Evolutionary conservation across 2,113 vertebrate genomes (phyloP).

Genomic region (Vireo altiloquus): DNA sequence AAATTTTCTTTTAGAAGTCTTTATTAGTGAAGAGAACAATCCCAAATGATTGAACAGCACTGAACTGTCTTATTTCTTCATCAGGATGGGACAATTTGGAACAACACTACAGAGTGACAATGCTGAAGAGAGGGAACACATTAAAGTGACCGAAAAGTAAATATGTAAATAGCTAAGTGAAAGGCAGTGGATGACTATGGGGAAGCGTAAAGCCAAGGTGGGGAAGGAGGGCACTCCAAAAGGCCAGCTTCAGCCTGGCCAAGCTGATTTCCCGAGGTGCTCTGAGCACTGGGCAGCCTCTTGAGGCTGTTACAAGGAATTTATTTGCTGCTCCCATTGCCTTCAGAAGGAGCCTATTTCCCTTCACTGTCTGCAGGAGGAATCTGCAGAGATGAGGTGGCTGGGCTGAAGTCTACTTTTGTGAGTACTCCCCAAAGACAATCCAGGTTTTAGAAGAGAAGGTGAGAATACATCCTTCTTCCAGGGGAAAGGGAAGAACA

Average conservation of each 20-base stretch:
- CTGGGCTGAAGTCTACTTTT: not conserved
- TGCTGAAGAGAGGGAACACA: not conserved
- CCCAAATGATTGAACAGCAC: not conserved
- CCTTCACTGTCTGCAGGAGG: not conserved
- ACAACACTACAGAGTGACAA: not conserved
- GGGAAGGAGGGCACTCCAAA: not conserved
- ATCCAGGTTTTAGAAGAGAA: not conserved
- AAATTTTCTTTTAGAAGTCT: not conserved
- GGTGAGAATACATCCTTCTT: not conserved
- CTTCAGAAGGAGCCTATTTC: not conserved
- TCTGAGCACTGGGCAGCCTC: not conserved
- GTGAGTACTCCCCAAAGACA: rapidly evolving
- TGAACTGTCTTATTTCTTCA: not conserved
- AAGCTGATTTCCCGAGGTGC: not conserved
- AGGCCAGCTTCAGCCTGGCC: not conserved
- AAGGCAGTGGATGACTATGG: not conserved
- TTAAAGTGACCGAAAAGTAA: not conserved
- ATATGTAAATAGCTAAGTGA: not conserved
- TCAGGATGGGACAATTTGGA: not conserved
- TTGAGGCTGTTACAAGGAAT: not conserved
- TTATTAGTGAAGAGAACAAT: not conserved
- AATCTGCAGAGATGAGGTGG: rapidly evolving
- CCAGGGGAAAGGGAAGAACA: not conserved
- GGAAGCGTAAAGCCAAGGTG: rapidly evolving
- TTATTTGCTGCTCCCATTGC: not conserved